phyloP scores from a whole-genome alignment of 1,140 invertebrate genomes.

The Camponotus pennsylvanicus region DNA sequence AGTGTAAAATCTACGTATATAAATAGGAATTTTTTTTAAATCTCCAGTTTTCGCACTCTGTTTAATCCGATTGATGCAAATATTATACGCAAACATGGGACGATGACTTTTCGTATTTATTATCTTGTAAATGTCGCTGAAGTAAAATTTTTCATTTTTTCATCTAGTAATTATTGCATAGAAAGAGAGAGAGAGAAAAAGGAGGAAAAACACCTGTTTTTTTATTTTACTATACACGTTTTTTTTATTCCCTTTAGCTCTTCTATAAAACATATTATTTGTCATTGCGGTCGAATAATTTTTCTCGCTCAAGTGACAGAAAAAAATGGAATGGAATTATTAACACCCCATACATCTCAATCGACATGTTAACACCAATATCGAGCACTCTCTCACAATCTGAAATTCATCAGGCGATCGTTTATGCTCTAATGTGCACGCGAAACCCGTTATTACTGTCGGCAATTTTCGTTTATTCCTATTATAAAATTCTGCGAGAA shows the following conservation, averaged over 20 bases:
- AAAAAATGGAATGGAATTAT: background rate
- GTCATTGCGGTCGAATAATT: background rate
- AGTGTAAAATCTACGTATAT: slow-evolving; percentile 12
- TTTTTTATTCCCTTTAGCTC: background rate
- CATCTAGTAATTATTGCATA: background rate
- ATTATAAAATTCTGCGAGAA: slow-evolving; percentile 42
- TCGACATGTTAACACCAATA: background rate
- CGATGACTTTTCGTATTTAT: background rate
- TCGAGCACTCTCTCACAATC: background rate
- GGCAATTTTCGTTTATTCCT: slow-evolving; percentile 16
- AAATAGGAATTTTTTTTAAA: slow-evolving; percentile 39
- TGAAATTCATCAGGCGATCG: slow-evolving; percentile 10
- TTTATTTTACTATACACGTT: background rate
- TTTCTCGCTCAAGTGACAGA: background rate
- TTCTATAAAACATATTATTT: background rate
- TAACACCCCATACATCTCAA: background rate
- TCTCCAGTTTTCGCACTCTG: slow-evolving; percentile 14
- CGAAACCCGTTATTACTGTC: background rate
- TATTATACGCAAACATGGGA: background rate
- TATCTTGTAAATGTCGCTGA: background rate
- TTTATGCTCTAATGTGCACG: slow-evolving; percentile 1
- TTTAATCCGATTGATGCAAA: slow-evolving; percentile 15
- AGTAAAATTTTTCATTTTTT: background rate
- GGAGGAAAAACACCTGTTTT: background rate
- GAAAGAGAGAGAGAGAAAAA: no score